phyloP scores from a whole-genome alignment of 2,797 vertebrate genomes.

The Chromobotia macracanthus region DNA sequence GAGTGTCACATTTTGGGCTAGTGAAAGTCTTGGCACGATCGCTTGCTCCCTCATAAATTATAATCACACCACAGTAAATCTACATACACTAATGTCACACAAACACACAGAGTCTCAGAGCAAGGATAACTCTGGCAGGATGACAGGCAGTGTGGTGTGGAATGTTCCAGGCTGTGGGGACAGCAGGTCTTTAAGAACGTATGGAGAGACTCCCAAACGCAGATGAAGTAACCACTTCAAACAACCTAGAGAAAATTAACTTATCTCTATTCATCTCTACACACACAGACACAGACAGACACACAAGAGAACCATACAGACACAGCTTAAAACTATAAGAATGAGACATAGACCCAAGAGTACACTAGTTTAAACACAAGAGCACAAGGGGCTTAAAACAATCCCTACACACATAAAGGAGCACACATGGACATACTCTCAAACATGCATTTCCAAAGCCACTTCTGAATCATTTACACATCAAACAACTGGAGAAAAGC shows the following conservation, averaged over 20 bases:
- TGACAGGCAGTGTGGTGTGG: conserved; percentile 72
- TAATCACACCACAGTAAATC: conserved; percentile 43
- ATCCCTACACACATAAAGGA: conserved; percentile 41
- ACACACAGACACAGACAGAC: conserved; percentile 30
- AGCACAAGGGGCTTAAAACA: conserved; percentile 26
- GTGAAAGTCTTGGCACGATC: conserved; percentile 34
- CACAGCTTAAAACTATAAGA: conserved; percentile 30
- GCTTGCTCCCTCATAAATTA: conserved; percentile 28
- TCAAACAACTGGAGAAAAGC: conserved; percentile 40
- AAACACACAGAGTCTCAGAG: conserved; percentile 65
- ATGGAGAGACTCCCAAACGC: conserved; percentile 70
- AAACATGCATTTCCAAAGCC: conserved; percentile 52
- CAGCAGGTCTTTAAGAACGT: conserved; percentile 68
- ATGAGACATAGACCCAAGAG: conserved; percentile 29
- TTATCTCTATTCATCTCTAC: conserved; percentile 81
- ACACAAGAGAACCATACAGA: too few species aligned
- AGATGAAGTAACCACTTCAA: conserved; percentile 88
- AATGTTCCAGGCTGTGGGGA: conserved; percentile 67
- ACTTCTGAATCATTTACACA: conserved; percentile 32
- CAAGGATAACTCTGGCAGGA: conserved; percentile 75
- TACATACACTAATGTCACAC: conserved; percentile 32
- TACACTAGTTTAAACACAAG: conserved; percentile 47
- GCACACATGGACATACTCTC: conserved; percentile 39
- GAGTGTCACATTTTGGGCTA: conserved; percentile 40
- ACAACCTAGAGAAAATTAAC: conserved; percentile 86